Base-by-base conservation (phyloP, 2,888 invertebrate species). In the Microdon myrmicae region DNA sequence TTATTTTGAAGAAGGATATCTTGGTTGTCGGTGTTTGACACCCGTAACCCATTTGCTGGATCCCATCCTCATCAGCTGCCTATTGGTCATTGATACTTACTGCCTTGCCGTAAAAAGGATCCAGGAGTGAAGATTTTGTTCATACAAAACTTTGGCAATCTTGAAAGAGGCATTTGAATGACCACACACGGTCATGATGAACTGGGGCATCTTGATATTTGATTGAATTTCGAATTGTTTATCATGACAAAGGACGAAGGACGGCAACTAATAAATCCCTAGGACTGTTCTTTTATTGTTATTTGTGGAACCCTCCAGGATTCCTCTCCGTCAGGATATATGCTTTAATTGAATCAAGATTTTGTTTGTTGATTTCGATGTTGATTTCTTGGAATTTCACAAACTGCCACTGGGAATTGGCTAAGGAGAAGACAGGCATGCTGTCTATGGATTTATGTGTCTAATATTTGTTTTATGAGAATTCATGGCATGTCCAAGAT, bases 331-430 rank as follows among this genome's bases (percentile, higher is more conserved):
- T 39, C 28, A 29, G 28, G 17, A 17, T 28, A 44, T 45, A 23
- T 51, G 39, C 45, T 58, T 58, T 51, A 58, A 58, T 51, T 58
- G 45, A 58, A 45, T 39, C 19, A 45, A 34, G 39, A 48, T 56
- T 58, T 45, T 58, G 34, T 45, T 49, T 43, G 25, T 38, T 28
- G 39, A 12, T 55, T 22, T 38, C 4, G n/a, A n/a, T n/a, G n/a
- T 12, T 12, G 14, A 16, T 31, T 44, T 23, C 49, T 51, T 45
- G 28, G 25, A 38, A 58, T 51, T 58, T 22, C 34, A n/a, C 4
- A 23, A 25, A 19, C 7, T 7, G 17, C 7, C 9, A 26, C 26
- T 9, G 7, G 16, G 14, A n/a, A 20, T 7, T 8, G 17, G 10
- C 19, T 2, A 12, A 6, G 2, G 10, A 39, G 16, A 37, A 20